Evolutionary conservation across 2,888 invertebrate genomes (phyloP), one percentile per base, ranked within the genome.

Genomic region (Laspeyria flexula): DNA sequence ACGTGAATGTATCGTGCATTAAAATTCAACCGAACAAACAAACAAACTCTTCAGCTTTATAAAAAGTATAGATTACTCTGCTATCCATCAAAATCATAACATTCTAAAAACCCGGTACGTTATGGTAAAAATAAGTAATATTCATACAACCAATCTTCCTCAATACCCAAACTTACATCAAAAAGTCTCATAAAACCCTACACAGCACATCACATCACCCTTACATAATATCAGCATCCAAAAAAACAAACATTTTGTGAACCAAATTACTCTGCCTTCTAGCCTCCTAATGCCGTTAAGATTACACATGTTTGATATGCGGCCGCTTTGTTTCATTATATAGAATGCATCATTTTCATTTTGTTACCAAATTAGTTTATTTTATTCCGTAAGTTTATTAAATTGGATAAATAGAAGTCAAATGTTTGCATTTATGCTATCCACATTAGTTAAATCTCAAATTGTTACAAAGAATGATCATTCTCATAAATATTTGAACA

Each of bases 241-340:
- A 52, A 68, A 61, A 76, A 74, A 75, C 64, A 66, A 71, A 71
- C 3, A 71, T 79, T 83, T 86, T 86, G 82, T 75, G 64, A 82
- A 63, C 79, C 82, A 88, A 86, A 86, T 87, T 85, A 82, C 81
- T 65, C 70, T 71, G 71, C 73, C 68, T 67, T 61, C 46, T 60
- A 65, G 48, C 64, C 54, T 55, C 70, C 73, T 86, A 79, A 83
- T 81, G 80, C 71, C 69, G 70, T 73, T 77, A 77, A 77, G 76
- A 85, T 85, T 83, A 82, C 77, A 72, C 73, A 63, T 65, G 60
- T 68, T 72, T 66, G 57, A 42, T 65, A 52, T 53, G 27, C 27
- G 13, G 4, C 13, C 23, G 27, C 21, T 41, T 70, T 77, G 76
- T 74, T 60, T 70, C 70, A 65, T 43, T 52, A 46, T 48, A 39